Conservation (phyloP, 2,888 invertebrate genomes). For the Parthenolecanium corni region DNA sequence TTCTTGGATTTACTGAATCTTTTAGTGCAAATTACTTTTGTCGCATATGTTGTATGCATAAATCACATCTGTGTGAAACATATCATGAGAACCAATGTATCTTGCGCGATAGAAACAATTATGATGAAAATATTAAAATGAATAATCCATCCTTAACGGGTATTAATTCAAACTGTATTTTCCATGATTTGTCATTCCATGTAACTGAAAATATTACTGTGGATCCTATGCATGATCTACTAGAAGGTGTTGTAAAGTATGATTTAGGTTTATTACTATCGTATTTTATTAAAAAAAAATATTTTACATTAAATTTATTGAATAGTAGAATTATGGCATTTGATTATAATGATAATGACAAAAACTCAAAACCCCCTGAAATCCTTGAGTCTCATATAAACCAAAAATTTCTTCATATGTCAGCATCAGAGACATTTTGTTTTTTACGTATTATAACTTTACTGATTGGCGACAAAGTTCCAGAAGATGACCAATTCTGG, state of each 20-base stretch:
- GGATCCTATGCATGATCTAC: constrained; percentile 17
- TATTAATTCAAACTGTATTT: constrained; percentile 29
- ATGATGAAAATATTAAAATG: constrained; percentile 11
- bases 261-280: constrained; percentile 3
- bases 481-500: constrained; percentile 29
- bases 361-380: constrained; percentile 8
- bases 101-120: constrained; percentile 16
- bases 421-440: constrained; percentile 28
- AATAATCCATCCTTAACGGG: constrained; percentile 24
- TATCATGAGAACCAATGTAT: constrained; percentile 3
- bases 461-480: constrained; percentile 30
- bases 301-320: not conserved
- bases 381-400: not conserved
- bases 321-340: not conserved
- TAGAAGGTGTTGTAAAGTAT: constrained; percentile 15
- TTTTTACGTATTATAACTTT: constrained; percentile 23
- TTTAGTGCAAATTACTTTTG: constrained; percentile 31
- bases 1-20: constrained; percentile 31
- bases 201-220: constrained; percentile 15
- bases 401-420: constrained; percentile 26
- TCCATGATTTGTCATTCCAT: constrained; percentile 26
- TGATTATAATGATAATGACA: not conserved
- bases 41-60: constrained; percentile 31
- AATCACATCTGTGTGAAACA: not conserved
- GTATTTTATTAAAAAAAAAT: not conserved